A percentile compares a stretch with the other conserved stretches of the same genome.
phyloP scores from a whole-genome alignment of 2,113 vertebrate species.

The Gyps fulvus region DNA sequence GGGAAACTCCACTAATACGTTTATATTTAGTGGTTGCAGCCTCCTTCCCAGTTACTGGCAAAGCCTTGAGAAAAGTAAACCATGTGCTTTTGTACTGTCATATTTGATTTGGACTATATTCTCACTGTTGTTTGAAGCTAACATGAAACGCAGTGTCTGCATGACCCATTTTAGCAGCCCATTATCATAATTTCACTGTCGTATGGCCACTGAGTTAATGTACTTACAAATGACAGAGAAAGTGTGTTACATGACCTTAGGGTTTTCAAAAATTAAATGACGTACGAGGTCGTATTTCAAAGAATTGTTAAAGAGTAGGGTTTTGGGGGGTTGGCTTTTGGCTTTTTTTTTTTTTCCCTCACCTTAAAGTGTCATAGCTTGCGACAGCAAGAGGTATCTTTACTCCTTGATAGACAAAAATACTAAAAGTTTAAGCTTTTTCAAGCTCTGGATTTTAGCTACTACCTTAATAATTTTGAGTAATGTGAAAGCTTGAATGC shows the following conservation, averaged over 20 bases:
- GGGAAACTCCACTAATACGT: not conserved
- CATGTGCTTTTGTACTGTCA: slow-evolving; percentile 67
- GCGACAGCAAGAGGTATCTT: slow-evolving; percentile 45
- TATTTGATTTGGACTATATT: slow-evolving; percentile 71
- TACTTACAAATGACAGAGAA: slow-evolving; percentile 92
- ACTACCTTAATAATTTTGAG: slow-evolving; percentile 45
- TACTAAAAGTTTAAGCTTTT: slow-evolving; percentile 29
- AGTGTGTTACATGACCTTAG: slow-evolving; percentile 88
- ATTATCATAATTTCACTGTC: slow-evolving; percentile 91
- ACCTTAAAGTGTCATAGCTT: slow-evolving; percentile 27
- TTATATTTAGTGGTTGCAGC: slow-evolving; percentile 2
- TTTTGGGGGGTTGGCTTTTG: not conserved
- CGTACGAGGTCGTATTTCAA: slow-evolving; percentile 80
- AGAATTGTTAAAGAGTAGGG: slow-evolving; percentile 68
- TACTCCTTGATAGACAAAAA: slow-evolving; percentile 59
- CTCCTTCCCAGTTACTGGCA: not conserved
- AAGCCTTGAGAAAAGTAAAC: slow-evolving; percentile 56
- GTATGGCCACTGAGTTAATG: slow-evolving; percentile 86
- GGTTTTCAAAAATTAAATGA: slow-evolving; percentile 89
- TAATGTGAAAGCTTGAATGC: not conserved
- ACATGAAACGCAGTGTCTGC: slow-evolving; percentile 78
- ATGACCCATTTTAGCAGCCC: slow-evolving; percentile 87
- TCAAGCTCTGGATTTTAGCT: slow-evolving; percentile 44
- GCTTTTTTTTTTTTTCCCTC: slow-evolving; percentile 32
- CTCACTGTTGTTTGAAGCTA: slow-evolving; percentile 79